These are phyloP conservation scores for Invenusta paracnida DNA, from an alignment of 2,888 invertebrate species.

Conservation along the genomic window DNA sequence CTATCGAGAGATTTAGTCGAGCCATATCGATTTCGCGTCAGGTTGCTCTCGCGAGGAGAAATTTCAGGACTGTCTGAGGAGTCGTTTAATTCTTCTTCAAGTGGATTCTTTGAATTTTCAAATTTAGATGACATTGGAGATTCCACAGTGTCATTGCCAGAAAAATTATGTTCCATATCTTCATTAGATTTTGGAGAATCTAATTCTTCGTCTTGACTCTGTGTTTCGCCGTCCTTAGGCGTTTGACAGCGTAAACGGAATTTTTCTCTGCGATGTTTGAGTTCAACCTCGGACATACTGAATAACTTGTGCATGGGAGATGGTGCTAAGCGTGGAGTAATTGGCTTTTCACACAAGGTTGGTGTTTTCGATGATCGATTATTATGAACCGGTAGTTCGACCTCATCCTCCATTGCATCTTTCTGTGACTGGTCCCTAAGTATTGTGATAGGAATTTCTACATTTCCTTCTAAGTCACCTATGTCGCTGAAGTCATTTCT, in stretches of 20 bases:
- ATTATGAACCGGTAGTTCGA: too few relatives aligned
- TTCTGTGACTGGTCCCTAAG: not conserved
- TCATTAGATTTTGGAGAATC: not conserved
- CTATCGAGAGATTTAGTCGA: not conserved
- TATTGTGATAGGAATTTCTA: not conserved
- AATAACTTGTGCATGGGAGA: not conserved
- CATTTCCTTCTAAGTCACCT: not conserved
- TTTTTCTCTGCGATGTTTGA: not conserved
- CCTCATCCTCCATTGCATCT: not conserved
- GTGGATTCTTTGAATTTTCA: not conserved
- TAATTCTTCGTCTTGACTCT: not conserved
- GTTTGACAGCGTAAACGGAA: not conserved
- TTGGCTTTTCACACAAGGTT: not conserved
- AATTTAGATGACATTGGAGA: not conserved
- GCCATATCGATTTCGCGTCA: not conserved
- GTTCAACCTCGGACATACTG: not conserved
- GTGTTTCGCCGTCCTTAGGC: not conserved
- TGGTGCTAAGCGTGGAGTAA: not conserved
- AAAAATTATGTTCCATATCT: not conserved
- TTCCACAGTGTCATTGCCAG: not conserved
- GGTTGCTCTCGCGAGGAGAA: not conserved
- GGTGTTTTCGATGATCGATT: not conserved
- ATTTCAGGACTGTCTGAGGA: not conserved
- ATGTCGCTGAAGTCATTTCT: not conserved
- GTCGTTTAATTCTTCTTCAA: not conserved